Percentiles rank a stretch among this genome's conserved stretches.
Evolutionary conservation across 2,888 invertebrate genomes (phyloP).

Genomic region (Folsomia candida): DNA sequence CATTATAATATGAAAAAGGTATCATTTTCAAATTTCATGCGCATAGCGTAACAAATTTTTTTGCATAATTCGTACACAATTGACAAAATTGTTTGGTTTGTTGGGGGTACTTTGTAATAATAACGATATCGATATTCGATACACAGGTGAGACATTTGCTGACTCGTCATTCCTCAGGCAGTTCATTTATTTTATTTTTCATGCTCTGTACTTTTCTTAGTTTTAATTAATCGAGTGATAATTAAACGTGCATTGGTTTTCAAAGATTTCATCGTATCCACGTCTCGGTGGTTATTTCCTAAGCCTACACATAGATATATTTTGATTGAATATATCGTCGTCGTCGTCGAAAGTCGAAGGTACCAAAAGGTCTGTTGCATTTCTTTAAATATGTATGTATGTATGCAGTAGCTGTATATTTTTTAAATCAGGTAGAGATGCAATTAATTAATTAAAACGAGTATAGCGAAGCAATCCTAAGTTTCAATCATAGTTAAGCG

Average conservation of each 20-base stretch:
- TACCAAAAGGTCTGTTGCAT: neutral
- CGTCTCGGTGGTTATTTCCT: too few relatives aligned
- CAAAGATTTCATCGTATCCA: too few relatives aligned
- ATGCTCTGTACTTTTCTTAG: too few relatives aligned
- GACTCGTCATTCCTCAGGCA: neutral
- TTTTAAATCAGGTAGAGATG: neutral
- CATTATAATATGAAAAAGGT: neutral
- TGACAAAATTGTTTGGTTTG: neutral
- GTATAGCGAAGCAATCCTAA: neutral
- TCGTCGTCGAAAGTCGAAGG: too few relatives aligned
- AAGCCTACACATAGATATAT: too few relatives aligned
- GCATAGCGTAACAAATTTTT: neutral
- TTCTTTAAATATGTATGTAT: neutral
- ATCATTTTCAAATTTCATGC: neutral
- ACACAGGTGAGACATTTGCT: too few relatives aligned
- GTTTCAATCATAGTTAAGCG: constrained; percentile 10
- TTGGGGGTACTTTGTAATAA: neutral
- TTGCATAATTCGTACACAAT: neutral
- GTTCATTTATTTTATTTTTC: neutral
- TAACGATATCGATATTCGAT: neutral
- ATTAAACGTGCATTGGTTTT: too few relatives aligned
- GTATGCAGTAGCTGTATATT: neutral
- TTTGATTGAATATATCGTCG: too few relatives aligned
- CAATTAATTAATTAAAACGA: neutral
- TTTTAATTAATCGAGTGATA: too few relatives aligned